These are phyloP conservation scores for Drosophila tsacasi DNA, from an alignment of 1,140 invertebrate species.

Conservation along the genomic window DNA sequence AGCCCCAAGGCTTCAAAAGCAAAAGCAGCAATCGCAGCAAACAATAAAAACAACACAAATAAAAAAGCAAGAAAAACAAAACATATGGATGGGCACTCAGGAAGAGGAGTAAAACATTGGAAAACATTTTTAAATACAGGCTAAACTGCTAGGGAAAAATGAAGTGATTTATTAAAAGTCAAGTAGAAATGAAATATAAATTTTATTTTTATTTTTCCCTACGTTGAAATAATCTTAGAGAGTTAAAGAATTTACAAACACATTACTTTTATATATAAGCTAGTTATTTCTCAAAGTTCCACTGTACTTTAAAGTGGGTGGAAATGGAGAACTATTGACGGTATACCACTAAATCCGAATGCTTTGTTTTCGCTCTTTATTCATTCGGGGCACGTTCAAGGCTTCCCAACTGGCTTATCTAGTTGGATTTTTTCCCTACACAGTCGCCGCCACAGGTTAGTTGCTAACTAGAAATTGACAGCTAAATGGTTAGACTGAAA, in stretches of 20 bases:
- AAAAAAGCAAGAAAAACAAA: constrained; percentile 2
- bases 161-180: neutral
- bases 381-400: constrained; percentile 43
- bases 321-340: constrained; percentile 2
- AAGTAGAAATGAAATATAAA: neutral
- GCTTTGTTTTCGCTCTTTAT: constrained; percentile 52
- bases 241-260: no score
- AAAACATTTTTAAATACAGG: neutral
- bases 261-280: neutral
- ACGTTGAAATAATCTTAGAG: neutral
- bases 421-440: constrained; percentile 31
- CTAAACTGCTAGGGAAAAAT: neutral
- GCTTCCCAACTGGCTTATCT: constrained; percentile 43
- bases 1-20: constrained; percentile 69
- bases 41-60: constrained; percentile 1
- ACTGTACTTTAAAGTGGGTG: constrained; percentile 10
- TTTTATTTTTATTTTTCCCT: no score
- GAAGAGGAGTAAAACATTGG: neutral
- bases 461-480: constrained; percentile 71
- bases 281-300: neutral
- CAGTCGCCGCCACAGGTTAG: constrained; percentile 29
- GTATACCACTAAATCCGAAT: constrained; percentile 34
- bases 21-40: constrained; percentile 23
- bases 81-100: neutral
- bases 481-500: constrained; percentile 39